phyloP scores from a whole-genome alignment of 2,797 vertebrate genomes.

The Sorex maritimensis region DNA sequence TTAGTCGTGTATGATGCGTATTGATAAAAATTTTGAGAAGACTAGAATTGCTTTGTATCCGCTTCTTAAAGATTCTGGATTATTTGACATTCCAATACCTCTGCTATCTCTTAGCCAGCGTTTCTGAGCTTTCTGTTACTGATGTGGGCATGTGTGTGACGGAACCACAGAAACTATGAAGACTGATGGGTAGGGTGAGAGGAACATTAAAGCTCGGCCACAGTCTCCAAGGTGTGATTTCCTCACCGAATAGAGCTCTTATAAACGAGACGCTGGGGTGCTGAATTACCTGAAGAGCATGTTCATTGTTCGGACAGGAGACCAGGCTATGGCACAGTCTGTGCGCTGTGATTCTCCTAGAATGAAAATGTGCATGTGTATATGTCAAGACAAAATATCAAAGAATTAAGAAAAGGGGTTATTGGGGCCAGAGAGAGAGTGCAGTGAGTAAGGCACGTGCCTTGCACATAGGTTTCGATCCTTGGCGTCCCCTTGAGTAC shows the following conservation, averaged over 20 bases:
- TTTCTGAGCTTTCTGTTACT: not conserved
- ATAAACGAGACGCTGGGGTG: not conserved
- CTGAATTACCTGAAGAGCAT: not conserved
- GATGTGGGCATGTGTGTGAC: not conserved
- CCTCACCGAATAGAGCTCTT: not conserved
- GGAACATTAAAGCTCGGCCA: not conserved
- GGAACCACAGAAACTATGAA: not conserved
- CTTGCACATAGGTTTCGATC: too few relatives aligned
- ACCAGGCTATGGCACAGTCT: not conserved
- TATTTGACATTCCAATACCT: not conserved
- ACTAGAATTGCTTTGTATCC: not conserved
- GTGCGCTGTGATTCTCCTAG: not conserved
- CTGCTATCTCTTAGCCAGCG: not conserved
- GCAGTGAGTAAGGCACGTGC: too few relatives aligned
- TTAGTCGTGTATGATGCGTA: not conserved
- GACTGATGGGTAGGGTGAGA: not conserved
- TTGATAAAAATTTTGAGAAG: not conserved
- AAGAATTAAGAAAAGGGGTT: not conserved
- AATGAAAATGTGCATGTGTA: slow-evolving; percentile 23
- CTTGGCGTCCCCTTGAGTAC: too few relatives aligned
- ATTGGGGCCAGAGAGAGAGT: too few relatives aligned
- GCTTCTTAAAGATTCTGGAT: not conserved
- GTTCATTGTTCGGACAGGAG: not conserved
- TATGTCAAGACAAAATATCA: not conserved
- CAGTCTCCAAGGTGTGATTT: not conserved